Evolutionary conservation across 1,140 invertebrate genomes (phyloP), one percentile per base, ranked within the genome.

Genomic region (Papilio glaucus): DNA sequence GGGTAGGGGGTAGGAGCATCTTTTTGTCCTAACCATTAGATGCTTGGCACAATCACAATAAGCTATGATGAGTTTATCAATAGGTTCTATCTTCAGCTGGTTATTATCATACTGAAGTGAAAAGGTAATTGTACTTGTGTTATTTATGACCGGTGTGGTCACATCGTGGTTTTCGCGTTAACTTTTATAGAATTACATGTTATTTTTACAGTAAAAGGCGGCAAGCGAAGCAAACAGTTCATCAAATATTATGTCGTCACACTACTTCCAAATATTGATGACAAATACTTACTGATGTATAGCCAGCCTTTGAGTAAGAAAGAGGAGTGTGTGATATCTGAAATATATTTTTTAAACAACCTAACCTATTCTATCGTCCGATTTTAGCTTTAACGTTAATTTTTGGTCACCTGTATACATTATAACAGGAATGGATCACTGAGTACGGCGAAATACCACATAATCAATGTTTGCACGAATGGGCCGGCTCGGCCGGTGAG

Each of bases 71-170:
- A 24, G 21, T 12, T 45, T 45, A 45, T 49, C 5, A 53, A 24
- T 9, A 53, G 10, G 18, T 18, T 15, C 18, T 49, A 10, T 49
- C 6, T 53, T 24, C 21, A 24, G 49, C 9, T 10, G 24, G 15
- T 21, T 33, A 33, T 33, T 33, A 33, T 33, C 2, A 33, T 53
- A 21, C 18, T 24, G 45, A 24, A 24, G 21, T 24, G 49, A 53
- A 53, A 53, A 53, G 21, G 49, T 53, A 18, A 53, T 53, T 53
- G 49, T 53, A 53, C 49, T 53, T 24, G 21, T 53, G 49, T 53
- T 53, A 49, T 53, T 53, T 26, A 53, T 53, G 49, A 53, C 49
- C 21, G 18, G 29, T 33, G 6, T 33, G 29, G 18, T 53, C 21
- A 4, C 12, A 24, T 24, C 18, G 49, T 53, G 12, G 24, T 53